Evolutionary conservation across 2,888 invertebrate species (phyloP), one percentile per base, ranked within the genome.

Genomic region (Trichogramma evanescens): DNA sequence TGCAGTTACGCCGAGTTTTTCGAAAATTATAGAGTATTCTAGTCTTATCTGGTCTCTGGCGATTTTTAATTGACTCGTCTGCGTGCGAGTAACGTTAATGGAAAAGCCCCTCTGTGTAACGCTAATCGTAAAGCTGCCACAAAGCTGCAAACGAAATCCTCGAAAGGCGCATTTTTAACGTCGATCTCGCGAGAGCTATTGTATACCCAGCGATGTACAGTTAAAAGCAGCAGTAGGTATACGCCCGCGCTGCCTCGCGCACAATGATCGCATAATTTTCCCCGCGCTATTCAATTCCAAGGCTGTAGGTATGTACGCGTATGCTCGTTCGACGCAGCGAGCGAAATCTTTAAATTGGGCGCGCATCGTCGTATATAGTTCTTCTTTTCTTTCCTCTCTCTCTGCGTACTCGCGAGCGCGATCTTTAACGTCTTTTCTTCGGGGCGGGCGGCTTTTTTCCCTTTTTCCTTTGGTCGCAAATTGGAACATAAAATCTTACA

Each of bases 401-500:
- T 9, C 58, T 51, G 64, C 56, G 63, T 61, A 67, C 66, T 64
- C 63, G 66, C 64, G 60, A 50, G 54, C 64, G 63, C 65, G 62
- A 45, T 59, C 65, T 48, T 26, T 10, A 26, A 6, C 48, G 48
- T 26, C 26, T 10, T 13, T 48, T 48, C 10, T 48, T 48, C 48
- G 48, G 10, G 66, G 63, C 66, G 62, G 61, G 63, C 62, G 65
- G 62, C 66, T 67, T 64, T 69, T 67, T 71, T 69, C 69, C 68
- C 69, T 54, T 56, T 48, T 66, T 65, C 66, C 68, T 74, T 75
- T 75, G 26, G 26, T 26, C 26, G 75, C 75, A 75, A 75, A 75
- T 75, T 75, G 74, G 74, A 74, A 74, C 74, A 74, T 75, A 74
- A 75, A 75, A 74, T 74, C 74, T 71, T 66, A 70, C 41, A 26